Evolutionary conservation across 1,140 invertebrate species (phyloP), one percentile per base, ranked within the genome.

Genomic region (Drosophila sechellia): DNA sequence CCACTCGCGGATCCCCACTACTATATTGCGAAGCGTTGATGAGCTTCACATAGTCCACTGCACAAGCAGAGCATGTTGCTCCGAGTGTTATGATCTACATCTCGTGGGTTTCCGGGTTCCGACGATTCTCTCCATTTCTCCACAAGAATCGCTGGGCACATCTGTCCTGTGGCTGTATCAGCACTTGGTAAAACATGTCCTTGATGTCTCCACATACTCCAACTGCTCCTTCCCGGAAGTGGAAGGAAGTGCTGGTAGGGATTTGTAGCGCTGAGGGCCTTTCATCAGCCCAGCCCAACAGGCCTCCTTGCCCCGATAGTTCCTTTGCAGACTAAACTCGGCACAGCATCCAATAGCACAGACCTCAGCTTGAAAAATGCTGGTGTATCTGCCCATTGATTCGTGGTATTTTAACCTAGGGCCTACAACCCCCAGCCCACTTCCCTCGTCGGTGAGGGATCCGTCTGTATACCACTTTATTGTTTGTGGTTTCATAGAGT

Each of bases 81-180:
- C 40, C 40, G 3, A 42, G 15, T 8, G 40, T 17, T 15, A 42
- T 42, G n/a, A 49, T 25, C 5, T 13, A 0, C 15, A 22, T 39
- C 17, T 39, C 50, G n/a, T 55, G 27, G 4, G 4, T 27, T 3
- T 42, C 52, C 6, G 20, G 27, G 11, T 34, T 8, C 27, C 10
- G 5, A 4, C 4, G 27, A 11, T 50, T 8, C 11, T 34, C 13
- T 34, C 48, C 27, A n/a, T 34, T 4, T 15, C 48, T 50, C 48
- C 27, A 50, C 13, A 50, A n/a, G 27, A 50, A 50, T 5, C 48
- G 11, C 4, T 34, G 13, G 4, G 17, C 20, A 22, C 20, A 22
- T 22, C 17, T n/a, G 15, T 34, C 48, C 27, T 50, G n/a, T 31
- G 27, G 48, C 27, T 50, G 48, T 50, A 50, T 35, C 11, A 45